Conservation (phyloP, 1,140 invertebrate species). For the Archivesica marissinica region DNA sequence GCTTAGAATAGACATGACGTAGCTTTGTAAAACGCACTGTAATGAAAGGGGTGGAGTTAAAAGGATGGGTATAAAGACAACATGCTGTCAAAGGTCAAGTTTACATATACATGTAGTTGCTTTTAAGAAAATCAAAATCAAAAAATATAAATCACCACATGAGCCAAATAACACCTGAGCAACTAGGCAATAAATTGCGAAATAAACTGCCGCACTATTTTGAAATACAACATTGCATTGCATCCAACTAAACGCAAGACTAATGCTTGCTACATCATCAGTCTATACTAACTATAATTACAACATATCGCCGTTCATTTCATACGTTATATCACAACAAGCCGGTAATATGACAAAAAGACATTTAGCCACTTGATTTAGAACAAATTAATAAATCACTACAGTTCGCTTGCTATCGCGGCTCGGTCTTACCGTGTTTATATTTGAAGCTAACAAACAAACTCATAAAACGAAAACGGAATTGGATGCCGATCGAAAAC, state of each 20-base stretch:
- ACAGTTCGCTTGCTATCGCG: no score
- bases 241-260: slow-evolving; percentile 16
- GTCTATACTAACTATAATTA: slow-evolving; percentile 14
- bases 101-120: slow-evolving; percentile 26
- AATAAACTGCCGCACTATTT: slow-evolving; percentile 29
- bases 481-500: neutral
- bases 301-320: neutral
- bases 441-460: neutral
- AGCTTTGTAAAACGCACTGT: slow-evolving; percentile 26
- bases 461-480: neutral
- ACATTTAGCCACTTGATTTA: no score
- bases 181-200: slow-evolving; percentile 28
- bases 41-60: neutral
- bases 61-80: neutral
- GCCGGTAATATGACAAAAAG: no score
- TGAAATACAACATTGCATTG: slow-evolving; percentile 9
- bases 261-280: neutral
- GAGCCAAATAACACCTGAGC: slow-evolving; percentile 46
- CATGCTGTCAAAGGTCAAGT: slow-evolving; percentile 39
- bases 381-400: no score
- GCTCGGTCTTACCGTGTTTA: no score
- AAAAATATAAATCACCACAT: slow-evolving; percentile 33
- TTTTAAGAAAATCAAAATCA: slow-evolving; percentile 27
- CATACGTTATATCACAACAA: no score
- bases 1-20: neutral